Percentiles rank a stretch among this genome's conserved stretches.
Conservation (phyloP, 2,888 invertebrate species). For the Punctoribates punctum region DNA sequence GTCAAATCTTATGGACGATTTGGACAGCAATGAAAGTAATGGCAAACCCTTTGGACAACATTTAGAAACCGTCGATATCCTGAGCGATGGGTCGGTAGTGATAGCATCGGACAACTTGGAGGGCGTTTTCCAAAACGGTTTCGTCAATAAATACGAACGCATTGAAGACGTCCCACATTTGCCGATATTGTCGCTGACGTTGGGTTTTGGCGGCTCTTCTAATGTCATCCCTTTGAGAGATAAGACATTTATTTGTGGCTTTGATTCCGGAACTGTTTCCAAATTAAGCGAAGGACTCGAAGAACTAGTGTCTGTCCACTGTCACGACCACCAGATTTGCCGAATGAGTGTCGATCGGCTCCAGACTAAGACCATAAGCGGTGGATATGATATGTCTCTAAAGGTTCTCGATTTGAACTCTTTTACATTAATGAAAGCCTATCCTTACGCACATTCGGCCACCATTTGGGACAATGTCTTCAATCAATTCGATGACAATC, state of each 20-base stretch:
- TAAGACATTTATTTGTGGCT: conserved; percentile 28
- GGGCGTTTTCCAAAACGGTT: neutral
- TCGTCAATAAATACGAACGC: conserved; percentile 28
- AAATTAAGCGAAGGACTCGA: neutral
- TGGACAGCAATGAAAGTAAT: conserved; percentile 3
- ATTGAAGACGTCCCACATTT: conserved; percentile 24
- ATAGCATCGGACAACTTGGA: conserved; percentile 26
- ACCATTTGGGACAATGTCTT: conserved; percentile 34
- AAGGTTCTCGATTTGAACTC: conserved; percentile 34
- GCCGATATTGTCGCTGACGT: conserved; percentile 24
- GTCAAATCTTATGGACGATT: neutral
- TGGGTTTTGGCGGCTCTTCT: conserved; percentile 18
- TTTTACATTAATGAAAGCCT: conserved; percentile 14
- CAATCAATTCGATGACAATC: neutral
- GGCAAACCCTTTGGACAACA: neutral
- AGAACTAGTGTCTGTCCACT: neutral
- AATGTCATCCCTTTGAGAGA: conserved; percentile 14
- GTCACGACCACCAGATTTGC: conserved; percentile 10
- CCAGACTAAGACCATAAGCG: conserved; percentile 14
- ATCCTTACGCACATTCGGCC: conserved; percentile 23
- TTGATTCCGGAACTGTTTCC: conserved; percentile 36
- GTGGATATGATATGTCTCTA: conserved; percentile 13
- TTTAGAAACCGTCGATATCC: neutral
- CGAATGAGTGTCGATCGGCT: neutral
- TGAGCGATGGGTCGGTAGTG: neutral